A percentile compares a stretch with the other conserved stretches of the same genome.
These are phyloP conservation scores for Ichneumoninae sp. DNA, from an alignment of 2,888 invertebrate genomes.

Conservation along the genomic window DNA sequence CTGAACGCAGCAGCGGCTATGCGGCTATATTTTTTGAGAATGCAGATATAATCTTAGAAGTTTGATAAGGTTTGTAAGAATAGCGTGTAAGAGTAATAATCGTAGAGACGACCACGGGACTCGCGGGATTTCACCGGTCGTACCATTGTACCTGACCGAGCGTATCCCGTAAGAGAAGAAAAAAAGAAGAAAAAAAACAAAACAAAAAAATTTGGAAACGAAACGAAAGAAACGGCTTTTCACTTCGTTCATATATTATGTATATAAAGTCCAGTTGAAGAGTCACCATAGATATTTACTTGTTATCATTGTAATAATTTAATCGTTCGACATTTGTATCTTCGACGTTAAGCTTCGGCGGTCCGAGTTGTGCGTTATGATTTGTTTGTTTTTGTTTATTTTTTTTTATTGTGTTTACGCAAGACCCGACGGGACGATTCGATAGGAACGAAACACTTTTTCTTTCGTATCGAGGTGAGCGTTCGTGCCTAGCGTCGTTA, in stretches of 20 bases:
- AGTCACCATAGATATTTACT: slow-evolving; percentile 74
- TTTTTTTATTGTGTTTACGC: slow-evolving; percentile 15
- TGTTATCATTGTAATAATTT: slow-evolving; percentile 62
- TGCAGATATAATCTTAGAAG: slow-evolving; percentile 81
- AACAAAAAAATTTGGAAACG: slow-evolving; percentile 12
- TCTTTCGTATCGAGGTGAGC: not conserved
- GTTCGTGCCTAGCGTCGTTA: not conserved
- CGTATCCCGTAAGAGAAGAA: slow-evolving; percentile 45
- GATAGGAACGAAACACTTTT: not conserved
- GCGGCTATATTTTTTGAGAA: slow-evolving; percentile 83
- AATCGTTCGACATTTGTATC: slow-evolving; percentile 53
- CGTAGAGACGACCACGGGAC: slow-evolving; percentile 75
- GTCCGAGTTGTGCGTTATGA: slow-evolving; percentile 54
- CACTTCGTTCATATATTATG: slow-evolving; percentile 66
- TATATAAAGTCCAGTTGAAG: slow-evolving; percentile 76
- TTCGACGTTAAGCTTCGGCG: slow-evolving; percentile 45
- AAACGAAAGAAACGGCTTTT: slow-evolving; percentile 49
- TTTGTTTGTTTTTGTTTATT: slow-evolving; percentile 35
- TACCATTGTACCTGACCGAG: slow-evolving; percentile 3
- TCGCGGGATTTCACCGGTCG: slow-evolving; percentile 54
- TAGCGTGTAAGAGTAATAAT: slow-evolving; percentile 76
- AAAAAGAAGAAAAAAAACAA: not conserved
- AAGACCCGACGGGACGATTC: slow-evolving; percentile 11
- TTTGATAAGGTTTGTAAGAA: slow-evolving; percentile 83
- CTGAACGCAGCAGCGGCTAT: slow-evolving; percentile 75